A percentile compares a stretch with the other conserved stretches of the same genome.
Evolutionary conservation across 2,888 invertebrate species (phyloP).

Genomic region (Meandrusa payeni): DNA sequence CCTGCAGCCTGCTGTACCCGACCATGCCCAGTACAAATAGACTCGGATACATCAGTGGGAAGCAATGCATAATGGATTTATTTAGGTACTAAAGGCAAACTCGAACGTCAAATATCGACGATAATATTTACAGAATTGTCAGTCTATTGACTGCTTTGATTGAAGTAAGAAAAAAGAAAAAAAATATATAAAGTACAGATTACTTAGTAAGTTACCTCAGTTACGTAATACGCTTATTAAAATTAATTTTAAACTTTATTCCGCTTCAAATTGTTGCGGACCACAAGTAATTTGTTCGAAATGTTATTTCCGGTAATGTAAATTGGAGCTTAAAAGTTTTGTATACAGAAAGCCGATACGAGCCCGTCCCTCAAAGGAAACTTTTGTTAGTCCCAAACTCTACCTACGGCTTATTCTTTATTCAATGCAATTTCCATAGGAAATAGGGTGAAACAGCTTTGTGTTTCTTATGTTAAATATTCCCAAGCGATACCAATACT

Average conservation of each 20-base stretch:
- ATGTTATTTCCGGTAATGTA: slow-evolving; percentile 38
- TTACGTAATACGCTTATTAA: not conserved
- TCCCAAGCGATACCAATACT: slow-evolving; percentile 58
- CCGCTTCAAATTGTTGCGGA: slow-evolving; percentile 4
- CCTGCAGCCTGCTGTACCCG: no score
- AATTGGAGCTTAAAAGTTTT: slow-evolving; percentile 44
- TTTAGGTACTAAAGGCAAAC: no score
- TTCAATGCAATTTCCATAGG: slow-evolving; percentile 63
- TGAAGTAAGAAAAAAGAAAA: no score
- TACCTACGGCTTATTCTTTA: slow-evolving; percentile 50
- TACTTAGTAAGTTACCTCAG: no score
- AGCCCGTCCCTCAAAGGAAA: slow-evolving; percentile 36
- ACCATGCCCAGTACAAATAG: no score
- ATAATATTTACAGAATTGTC: no score
- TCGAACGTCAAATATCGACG: no score
- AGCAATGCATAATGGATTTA: no score
- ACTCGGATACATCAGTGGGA: no score
- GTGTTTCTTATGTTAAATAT: slow-evolving; percentile 58
- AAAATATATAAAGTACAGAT: no score
- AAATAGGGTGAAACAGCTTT: slow-evolving; percentile 55
- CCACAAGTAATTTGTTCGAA: slow-evolving; percentile 20
- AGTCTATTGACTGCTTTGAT: no score
- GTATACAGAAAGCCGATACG: slow-evolving; percentile 40
- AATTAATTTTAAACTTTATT: slow-evolving; percentile 2
- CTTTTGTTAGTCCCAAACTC: slow-evolving; percentile 38